Evolutionary conservation across 2,113 vertebrate genomes (phyloP), one percentile per base, ranked within the genome.

Genomic region (Loxodonta africana): DNA sequence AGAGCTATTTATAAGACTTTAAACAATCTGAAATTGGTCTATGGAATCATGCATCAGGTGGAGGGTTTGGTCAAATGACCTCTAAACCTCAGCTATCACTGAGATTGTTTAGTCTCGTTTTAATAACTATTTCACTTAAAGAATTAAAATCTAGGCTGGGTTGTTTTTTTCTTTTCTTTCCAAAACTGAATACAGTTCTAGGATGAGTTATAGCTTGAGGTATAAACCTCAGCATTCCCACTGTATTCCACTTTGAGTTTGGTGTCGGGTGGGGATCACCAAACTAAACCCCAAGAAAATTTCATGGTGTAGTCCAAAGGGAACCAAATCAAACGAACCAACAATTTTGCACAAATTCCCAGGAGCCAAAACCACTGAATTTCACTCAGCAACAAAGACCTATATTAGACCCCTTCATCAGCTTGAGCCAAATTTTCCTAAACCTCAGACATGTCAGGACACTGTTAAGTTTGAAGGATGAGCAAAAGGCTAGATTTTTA

Each of bases 331-430:
- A 97, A 95, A 97, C 28, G 0, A 97, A 96, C 97, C 95, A 95
- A 95, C 57, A 97, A 94, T 93, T 97, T 81, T 92, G 60, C 69
- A 95, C 87, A 87, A 97, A 96, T 90, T 95, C 95, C 91, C 82
- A 88, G 65, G 88, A 96, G 92, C 90, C 96, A 95, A 97, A 98
- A 96, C 97, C 97, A 95, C 97, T 91, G 53, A 76, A 90, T 92
- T 97, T 97, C 88, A 88, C 92, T 96, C 88, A 85, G 95, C 67
- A 95, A 78, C 78, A 78, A 97, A 96, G 94, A 87, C 74, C 48
- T 96, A 83, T 83, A 74, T 95, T 95, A 96, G 97, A 95, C 60
- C 82, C 90, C 84, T 78, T 88, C 92, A 91, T 48, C 82, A 94
- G 81, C 62, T 46, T 41, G 44, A 95, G 90, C 96, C 89, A 88